Percentiles rank a stretch among this genome's conserved stretches.
Conservation (phyloP, 2,797 vertebrate species). For the Remorina albescens region DNA sequence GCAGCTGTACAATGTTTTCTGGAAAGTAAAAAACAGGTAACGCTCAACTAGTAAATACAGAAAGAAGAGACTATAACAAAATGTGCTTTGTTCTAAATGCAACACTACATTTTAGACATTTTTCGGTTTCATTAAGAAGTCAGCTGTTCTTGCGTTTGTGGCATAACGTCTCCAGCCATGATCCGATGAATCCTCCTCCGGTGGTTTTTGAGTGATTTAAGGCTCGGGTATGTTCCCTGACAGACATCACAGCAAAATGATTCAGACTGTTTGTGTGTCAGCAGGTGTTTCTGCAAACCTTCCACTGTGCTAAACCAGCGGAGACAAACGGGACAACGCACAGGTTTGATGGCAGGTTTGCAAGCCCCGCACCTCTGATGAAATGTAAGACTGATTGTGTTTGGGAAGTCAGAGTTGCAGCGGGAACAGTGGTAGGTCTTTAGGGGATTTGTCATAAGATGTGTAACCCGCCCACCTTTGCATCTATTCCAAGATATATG, state of each 20-base stretch:
- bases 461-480: slow-evolving; percentile 64
- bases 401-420: slow-evolving; percentile 82
- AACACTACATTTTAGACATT: background rate
- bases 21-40: slow-evolving; percentile 5
- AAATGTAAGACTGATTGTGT: slow-evolving; percentile 77
- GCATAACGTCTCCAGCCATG: slow-evolving; percentile 66
- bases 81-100: slow-evolving; percentile 9
- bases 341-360: slow-evolving; percentile 81
- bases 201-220: slow-evolving; percentile 84
- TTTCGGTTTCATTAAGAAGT: slow-evolving; percentile 35
- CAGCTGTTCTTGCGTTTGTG: slow-evolving; percentile 51
- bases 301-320: slow-evolving; percentile 84
- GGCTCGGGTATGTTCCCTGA: slow-evolving; percentile 78
- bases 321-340: slow-evolving; percentile 84
- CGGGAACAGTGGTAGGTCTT: slow-evolving; percentile 76
- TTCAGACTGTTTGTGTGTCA: slow-evolving; percentile 81
- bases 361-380: slow-evolving; percentile 83
- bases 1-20: slow-evolving; percentile 42
- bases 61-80: slow-evolving; percentile 3
- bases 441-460: slow-evolving; percentile 43
- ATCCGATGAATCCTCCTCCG: slow-evolving; percentile 81
- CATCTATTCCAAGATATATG: slow-evolving; percentile 83
- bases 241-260: slow-evolving; percentile 80
- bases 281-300: slow-evolving; percentile 83
- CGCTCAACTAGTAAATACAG: slow-evolving; percentile 19